Conservation (phyloP, 2,888 invertebrate species). For the Listrodromus nycthemerus region DNA sequence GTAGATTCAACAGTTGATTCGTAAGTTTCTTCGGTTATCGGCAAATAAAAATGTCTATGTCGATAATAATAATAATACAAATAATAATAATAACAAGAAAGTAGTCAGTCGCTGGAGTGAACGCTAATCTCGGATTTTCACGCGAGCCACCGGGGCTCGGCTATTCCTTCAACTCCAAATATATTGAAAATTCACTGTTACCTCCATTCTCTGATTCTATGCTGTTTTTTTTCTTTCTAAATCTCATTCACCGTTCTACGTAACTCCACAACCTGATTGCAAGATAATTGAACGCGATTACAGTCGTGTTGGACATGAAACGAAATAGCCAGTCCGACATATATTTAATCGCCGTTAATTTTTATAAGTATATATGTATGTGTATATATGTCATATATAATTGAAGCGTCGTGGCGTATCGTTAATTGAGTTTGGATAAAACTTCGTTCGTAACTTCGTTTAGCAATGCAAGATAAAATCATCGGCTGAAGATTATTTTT, state of each 20-base stretch:
- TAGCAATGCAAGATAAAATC: background rate
- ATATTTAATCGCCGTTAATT: slow-evolving; percentile 1
- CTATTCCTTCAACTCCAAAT: slow-evolving; percentile 41
- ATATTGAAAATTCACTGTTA: slow-evolving; percentile 53
- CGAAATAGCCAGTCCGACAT: background rate
- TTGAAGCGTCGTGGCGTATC: background rate
- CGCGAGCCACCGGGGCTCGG: slow-evolving; percentile 16
- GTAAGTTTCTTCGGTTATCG: slow-evolving; percentile 32
- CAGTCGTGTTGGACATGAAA: background rate
- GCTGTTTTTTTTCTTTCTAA: slow-evolving; percentile 11
- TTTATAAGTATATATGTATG: background rate
- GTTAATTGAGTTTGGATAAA: slow-evolving; percentile 1
- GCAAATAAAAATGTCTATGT: slow-evolving; percentile 19
- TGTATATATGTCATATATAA: background rate
- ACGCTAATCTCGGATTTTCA: slow-evolving; percentile 3
- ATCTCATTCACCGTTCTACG: slow-evolving; percentile 16
- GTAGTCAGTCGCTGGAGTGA: slow-evolving; percentile 46
- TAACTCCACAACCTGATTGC: slow-evolving; percentile 61
- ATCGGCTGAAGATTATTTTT: background rate
- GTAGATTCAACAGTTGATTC: slow-evolving; percentile 55
- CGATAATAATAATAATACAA: slow-evolving; percentile 22
- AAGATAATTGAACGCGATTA: slow-evolving; percentile 24
- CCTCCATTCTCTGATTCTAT: slow-evolving; percentile 47
- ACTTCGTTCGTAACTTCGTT: background rate
- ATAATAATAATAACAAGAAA: slow-evolving; percentile 25